Conservation (phyloP, 2,113 vertebrate species). For the Microcebus tavaratra region DNA sequence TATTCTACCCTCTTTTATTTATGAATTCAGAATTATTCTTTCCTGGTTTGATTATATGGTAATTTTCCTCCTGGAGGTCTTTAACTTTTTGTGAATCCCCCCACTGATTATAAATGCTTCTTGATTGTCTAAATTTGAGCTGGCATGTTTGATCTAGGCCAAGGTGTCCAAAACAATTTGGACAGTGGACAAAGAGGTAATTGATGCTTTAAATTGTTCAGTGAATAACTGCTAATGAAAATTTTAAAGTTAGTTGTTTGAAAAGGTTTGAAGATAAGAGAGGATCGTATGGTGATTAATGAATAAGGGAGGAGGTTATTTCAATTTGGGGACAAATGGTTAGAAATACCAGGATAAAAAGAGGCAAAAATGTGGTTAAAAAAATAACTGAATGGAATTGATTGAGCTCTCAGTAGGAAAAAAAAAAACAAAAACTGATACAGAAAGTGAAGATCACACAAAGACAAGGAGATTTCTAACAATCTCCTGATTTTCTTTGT, state of each 20-base stretch:
- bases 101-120: neutral
- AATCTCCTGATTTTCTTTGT: neutral
- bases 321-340: neutral
- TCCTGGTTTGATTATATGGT: neutral
- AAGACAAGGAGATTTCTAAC: neutral
- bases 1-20: neutral
- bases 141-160: neutral
- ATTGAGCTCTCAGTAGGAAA: too few relatives aligned
- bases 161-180: neutral
- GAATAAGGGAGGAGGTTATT: conserved; percentile 4
- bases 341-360: neutral
- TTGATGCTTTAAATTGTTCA: neutral
- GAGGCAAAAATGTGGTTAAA: neutral
- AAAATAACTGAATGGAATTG: neutral
- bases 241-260: neutral
- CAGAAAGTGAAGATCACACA: conserved; percentile 1
- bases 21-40: neutral
- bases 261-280: conserved; percentile 22
- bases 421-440: neutral
- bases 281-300: neutral
- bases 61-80: neutral
- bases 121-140: neutral
- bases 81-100: neutral
- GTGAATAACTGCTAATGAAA: conserved; percentile 21
- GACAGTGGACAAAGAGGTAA: neutral